Conservation (phyloP, 37 sponge, comb jelly and placozoan genomes). For the Eunapius fragilis region DNA sequence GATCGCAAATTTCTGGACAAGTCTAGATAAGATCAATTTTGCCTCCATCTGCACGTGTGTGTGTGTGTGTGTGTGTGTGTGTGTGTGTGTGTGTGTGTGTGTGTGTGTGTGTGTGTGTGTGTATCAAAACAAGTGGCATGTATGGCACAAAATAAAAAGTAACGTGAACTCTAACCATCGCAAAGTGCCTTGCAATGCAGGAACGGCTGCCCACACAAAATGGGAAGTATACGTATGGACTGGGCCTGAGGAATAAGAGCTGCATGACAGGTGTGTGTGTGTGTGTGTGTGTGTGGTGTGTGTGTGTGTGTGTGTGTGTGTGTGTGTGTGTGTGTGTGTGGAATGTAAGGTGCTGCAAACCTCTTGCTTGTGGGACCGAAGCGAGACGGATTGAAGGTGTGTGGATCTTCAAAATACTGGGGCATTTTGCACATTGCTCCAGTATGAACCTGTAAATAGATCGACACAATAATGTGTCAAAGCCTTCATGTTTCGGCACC, state of each 20-base stretch:
- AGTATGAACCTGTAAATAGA: background rate
- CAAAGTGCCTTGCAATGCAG: slow-evolving; percentile 26
- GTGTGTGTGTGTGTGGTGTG: too few relatives aligned
- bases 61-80: too few relatives aligned
- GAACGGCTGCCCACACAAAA: slow-evolving; percentile 24
- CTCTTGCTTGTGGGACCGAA: background rate
- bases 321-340: too few relatives aligned
- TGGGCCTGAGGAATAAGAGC: slow-evolving; percentile 1
- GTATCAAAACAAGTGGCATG: too few relatives aligned
- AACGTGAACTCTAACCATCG: slow-evolving; percentile 3
- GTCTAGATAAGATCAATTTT: slow-evolving; percentile 17
- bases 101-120: too few relatives aligned
- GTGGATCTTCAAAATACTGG: slow-evolving; percentile 7
- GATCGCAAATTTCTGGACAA: slow-evolving; percentile 16
- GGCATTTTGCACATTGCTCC: background rate
- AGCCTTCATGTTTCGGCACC: too few relatives aligned
- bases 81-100: too few relatives aligned
- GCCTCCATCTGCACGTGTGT: slow-evolving; percentile 31
- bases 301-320: too few relatives aligned
- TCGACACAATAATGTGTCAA: background rate
- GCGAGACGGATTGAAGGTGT: background rate
- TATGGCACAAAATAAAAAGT: background rate
- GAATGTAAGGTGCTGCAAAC: background rate
- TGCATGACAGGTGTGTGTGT: background rate
- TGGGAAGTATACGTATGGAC: slow-evolving; percentile 29